A percentile compares a stretch with the other conserved stretches of the same genome.
Evolutionary conservation across 2,888 invertebrate species (phyloP).

Genomic region (Acanthoscelides obtectus): DNA sequence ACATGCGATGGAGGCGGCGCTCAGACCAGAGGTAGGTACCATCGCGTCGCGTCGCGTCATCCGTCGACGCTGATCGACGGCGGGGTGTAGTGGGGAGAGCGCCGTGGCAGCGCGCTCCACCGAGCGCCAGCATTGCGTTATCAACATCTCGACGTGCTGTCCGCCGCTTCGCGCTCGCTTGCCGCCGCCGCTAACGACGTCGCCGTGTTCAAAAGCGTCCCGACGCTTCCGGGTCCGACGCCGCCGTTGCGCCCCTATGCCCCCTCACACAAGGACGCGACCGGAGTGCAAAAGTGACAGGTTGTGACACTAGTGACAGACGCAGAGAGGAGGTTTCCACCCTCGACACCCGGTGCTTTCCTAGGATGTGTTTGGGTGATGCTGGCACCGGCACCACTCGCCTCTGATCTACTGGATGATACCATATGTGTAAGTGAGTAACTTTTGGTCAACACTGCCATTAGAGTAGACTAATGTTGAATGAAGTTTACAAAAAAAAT

Average conservation of each 20-base stretch:
- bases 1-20: no score
- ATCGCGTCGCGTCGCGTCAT: not conserved
- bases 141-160: slow-evolving; percentile 18
- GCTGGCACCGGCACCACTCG: slow-evolving; percentile 47
- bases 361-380: slow-evolving; percentile 48
- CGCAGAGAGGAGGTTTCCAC: not conserved
- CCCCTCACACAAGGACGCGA: not conserved
- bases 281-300: not conserved
- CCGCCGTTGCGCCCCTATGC: not conserved
- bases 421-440: slow-evolving; percentile 46
- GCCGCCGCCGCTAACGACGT: not conserved
- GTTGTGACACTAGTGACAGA: not conserved
- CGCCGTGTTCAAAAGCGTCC: slow-evolving; percentile 3
- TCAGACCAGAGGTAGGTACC: no score
- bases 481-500: no score
- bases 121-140: slow-evolving; percentile 16
- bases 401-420: slow-evolving; percentile 48
- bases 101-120: slow-evolving; percentile 13
- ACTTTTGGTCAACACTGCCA: no score
- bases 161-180: not conserved
- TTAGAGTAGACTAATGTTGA: no score
- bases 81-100: slow-evolving; percentile 16
- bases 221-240: not conserved
- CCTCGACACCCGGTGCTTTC: slow-evolving; percentile 11
- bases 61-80: not conserved